Conservation (phyloP, 2,113 vertebrate genomes). For the Ivindomyrus marchei region DNA sequence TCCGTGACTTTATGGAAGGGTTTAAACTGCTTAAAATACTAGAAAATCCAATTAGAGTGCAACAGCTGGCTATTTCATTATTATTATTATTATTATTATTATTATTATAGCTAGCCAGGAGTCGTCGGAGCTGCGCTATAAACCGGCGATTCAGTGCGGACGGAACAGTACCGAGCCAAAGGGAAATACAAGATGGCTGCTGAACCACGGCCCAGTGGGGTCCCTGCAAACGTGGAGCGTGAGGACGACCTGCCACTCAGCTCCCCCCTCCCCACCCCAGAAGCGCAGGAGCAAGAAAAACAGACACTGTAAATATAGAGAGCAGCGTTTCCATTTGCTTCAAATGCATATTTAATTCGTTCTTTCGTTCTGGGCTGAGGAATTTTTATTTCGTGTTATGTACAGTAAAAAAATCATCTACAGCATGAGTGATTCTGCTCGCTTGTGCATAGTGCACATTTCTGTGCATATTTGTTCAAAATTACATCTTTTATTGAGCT, state of each 20-base stretch:
- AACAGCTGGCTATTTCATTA: not conserved
- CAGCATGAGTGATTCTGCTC: not conserved
- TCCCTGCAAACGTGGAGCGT: not conserved
- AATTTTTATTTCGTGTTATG: not conserved
- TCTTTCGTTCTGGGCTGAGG: not conserved
- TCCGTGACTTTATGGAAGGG: not conserved
- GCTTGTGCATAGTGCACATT: not conserved
- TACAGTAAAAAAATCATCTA: not conserved
- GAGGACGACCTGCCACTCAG: not conserved
- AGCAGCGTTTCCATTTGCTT: not conserved
- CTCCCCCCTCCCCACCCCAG: not conserved
- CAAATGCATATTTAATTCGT: not conserved
- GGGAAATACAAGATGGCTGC: constrained; percentile 1
- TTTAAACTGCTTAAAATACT: not conserved
- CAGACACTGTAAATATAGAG: not conserved
- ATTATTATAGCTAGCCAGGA: not conserved
- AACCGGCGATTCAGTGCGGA: not conserved
- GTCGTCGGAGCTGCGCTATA: not conserved
- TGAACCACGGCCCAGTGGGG: not conserved
- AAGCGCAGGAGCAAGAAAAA: not conserved
- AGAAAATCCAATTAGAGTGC: not conserved
- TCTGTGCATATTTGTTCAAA: not conserved
- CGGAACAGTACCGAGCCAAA: not conserved
- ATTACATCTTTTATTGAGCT: not conserved
- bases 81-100: not conserved